Conservation (phyloP, 64 coral and sea anemone genomes). For the Trachythela sp. region DNA sequence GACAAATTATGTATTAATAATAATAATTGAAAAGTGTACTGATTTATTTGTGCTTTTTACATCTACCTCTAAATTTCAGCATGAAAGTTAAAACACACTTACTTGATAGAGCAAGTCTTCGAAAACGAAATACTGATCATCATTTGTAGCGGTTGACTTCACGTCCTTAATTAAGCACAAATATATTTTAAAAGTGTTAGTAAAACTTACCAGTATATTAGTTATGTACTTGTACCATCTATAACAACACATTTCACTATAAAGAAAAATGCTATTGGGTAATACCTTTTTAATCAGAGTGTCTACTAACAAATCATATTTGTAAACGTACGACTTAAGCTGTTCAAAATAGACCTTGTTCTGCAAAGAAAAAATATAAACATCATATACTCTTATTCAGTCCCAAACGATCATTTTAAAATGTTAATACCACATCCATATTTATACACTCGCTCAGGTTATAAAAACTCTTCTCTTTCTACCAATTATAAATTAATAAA, state of each 20-base stretch:
- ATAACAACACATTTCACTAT: too few species aligned
- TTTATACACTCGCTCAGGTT: too few species aligned
- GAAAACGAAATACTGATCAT: slow-evolving; percentile 98
- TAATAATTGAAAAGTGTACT: too few species aligned
- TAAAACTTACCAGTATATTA: too few species aligned
- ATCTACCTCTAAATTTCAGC: too few species aligned
- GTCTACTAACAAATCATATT: slow-evolving; percentile 92
- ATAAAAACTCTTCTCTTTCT: too few species aligned
- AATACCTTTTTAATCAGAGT: slow-evolving; percentile 87
- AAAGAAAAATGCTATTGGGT: not conserved
- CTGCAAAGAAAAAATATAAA: slow-evolving; percentile 11
- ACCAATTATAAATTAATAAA: too few species aligned
- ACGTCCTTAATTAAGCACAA: slow-evolving; percentile 54
- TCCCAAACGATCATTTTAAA: not conserved
- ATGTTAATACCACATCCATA: too few species aligned
- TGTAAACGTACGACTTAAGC: slow-evolving; percentile 82
- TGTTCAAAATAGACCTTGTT: slow-evolving; percentile 91
- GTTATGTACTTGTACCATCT: too few species aligned
- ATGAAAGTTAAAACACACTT: too few species aligned
- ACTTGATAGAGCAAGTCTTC: slow-evolving; percentile 96
- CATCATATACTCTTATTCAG: too few species aligned
- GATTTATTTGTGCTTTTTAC: too few species aligned
- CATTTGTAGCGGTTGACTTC: slow-evolving; percentile 88
- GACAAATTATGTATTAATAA: not conserved
- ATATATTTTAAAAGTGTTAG: not conserved